These are phyloP conservation scores for Mormyrus proboscirostris DNA, from an alignment of 2,797 vertebrate genomes.

Conservation along the genomic window DNA sequence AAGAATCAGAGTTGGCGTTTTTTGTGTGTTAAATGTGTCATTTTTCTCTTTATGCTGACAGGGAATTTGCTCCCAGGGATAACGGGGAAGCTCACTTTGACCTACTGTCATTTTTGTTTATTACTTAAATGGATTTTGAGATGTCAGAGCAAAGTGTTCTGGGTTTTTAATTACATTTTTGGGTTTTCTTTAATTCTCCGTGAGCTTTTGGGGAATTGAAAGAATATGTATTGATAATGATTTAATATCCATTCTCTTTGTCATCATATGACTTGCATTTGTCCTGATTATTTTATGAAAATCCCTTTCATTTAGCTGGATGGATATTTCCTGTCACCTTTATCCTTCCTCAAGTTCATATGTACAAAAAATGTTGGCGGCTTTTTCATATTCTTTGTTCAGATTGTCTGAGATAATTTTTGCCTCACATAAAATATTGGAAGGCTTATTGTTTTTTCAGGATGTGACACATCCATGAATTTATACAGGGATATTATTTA, in stretches of 20 bases:
- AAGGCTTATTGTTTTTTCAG: conserved; percentile 66
- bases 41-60: neutral
- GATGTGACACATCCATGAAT: conserved; percentile 68
- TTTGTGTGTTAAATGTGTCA: neutral
- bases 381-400: conserved; percentile 32
- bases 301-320: neutral
- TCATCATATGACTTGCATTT: neutral
- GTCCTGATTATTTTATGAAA: conserved; percentile 12
- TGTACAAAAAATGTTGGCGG: conserved; percentile 1
- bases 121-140: neutral
- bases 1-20: neutral
- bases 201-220: neutral
- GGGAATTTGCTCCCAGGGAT: conserved; percentile 4
- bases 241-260: neutral
- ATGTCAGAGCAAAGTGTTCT: neutral
- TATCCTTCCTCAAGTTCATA: conserved; percentile 6
- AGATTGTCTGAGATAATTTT: conserved; percentile 40
- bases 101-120: neutral
- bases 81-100: neutral
- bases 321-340: conserved; percentile 1
- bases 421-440: conserved; percentile 59
- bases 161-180: conserved; percentile 5
- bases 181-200: conserved; percentile 3
- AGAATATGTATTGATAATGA: neutral
- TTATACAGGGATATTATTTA: conserved; percentile 66